A percentile compares a stretch with the other conserved stretches of the same genome.
These are phyloP conservation scores for Nannoperca australis DNA, from an alignment of 2,797 vertebrate species.

Conservation along the genomic window DNA sequence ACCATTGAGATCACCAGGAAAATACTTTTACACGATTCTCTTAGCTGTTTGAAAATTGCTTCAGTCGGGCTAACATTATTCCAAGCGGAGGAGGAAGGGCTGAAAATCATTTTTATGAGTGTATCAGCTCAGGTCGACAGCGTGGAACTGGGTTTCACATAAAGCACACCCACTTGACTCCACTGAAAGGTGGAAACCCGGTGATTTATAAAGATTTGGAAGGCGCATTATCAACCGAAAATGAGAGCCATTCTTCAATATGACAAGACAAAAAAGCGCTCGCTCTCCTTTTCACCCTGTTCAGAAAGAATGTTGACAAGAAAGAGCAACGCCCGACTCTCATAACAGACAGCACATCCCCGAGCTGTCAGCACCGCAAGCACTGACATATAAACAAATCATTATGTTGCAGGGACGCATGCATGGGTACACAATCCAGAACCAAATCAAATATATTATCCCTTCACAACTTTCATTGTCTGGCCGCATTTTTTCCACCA, in stretches of 20 bases:
- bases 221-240: slow-evolving; percentile 61
- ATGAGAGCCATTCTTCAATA: slow-evolving; percentile 68
- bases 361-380: slow-evolving; percentile 41
- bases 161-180: slow-evolving; percentile 33
- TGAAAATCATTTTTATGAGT: slow-evolving; percentile 44
- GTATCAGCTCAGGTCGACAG: slow-evolving; percentile 24
- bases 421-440: slow-evolving; percentile 26
- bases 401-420: slow-evolving; percentile 32
- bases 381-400: slow-evolving; percentile 57
- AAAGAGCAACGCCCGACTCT: slow-evolving; percentile 55
- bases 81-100: neutral
- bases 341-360: slow-evolving; percentile 58
- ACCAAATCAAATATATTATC: slow-evolving; percentile 32
- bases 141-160: slow-evolving; percentile 28
- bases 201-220: slow-evolving; percentile 64
- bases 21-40: neutral
- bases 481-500: slow-evolving; percentile 33
- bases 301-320: slow-evolving; percentile 58
- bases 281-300: slow-evolving; percentile 21
- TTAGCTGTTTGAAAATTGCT: neutral
- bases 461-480: slow-evolving; percentile 42
- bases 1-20: neutral
- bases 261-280: slow-evolving; percentile 67
- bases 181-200: slow-evolving; percentile 33
- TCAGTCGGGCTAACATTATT: slow-evolving; percentile 1